Conservation (phyloP, 2,888 invertebrate species). For the Steinernema carpocapsae region DNA sequence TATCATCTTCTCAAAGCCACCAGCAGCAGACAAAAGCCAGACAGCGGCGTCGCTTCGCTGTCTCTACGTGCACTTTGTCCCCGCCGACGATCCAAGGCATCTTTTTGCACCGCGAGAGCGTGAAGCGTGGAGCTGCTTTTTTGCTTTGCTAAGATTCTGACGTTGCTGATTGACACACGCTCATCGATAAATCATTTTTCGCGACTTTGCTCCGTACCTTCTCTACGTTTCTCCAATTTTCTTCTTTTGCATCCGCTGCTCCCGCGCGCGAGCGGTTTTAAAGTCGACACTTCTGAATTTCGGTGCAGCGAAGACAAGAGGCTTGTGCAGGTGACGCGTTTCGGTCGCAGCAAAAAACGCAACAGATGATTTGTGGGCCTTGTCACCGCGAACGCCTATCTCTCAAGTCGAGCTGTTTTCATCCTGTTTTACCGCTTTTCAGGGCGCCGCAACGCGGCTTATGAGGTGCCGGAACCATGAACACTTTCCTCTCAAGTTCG, state of each 20-base stretch:
- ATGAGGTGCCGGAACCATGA: constrained; percentile 32
- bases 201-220: background rate
- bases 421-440: background rate
- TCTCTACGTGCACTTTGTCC: too few species aligned
- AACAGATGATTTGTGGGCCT: background rate
- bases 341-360: background rate
- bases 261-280: constrained; percentile 15
- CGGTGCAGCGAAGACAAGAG: background rate
- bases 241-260: too few species aligned
- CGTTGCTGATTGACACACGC: constrained; percentile 13
- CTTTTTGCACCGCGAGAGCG: too few species aligned
- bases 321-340: background rate
- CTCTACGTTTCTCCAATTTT: too few species aligned
- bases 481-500: constrained; percentile 32
- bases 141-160: too few species aligned
- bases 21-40: too few species aligned
- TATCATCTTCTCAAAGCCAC: too few species aligned
- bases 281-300: constrained; percentile 3
- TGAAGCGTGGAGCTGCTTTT: too few species aligned
- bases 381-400: too few species aligned
- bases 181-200: constrained; percentile 23
- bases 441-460: constrained; percentile 31
- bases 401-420: too few species aligned
- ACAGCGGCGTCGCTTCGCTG: too few species aligned
- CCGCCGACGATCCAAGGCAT: too few species aligned